phyloP scores from a whole-genome alignment of 2,113 vertebrate genomes.

The Microcebus lehilahytsara region DNA sequence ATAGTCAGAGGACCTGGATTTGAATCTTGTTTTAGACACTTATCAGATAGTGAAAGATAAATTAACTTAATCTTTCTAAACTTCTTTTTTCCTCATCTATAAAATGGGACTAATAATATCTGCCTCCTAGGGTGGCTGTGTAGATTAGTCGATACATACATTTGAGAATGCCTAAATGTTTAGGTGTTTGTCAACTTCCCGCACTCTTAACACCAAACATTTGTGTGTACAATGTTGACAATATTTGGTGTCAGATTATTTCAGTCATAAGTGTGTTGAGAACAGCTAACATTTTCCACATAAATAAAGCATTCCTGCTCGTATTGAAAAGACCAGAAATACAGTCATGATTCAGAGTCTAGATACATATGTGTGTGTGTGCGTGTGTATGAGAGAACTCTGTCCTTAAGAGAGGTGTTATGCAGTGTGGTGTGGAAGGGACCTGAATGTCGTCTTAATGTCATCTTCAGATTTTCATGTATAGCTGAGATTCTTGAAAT shows the following conservation, averaged over 20 bases:
- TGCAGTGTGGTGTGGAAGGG: background rate
- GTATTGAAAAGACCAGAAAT: background rate
- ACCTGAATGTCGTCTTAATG: background rate
- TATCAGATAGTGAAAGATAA: background rate
- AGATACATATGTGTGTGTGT: background rate
- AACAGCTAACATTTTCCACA: background rate
- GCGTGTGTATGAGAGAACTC: background rate
- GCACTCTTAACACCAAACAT: background rate
- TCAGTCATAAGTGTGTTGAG: background rate
- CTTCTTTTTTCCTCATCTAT: background rate
- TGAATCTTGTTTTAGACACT: background rate
- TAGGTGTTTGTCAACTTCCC: background rate
- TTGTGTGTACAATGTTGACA: background rate
- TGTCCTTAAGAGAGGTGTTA: background rate
- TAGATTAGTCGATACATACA: background rate
- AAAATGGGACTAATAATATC: constrained; percentile 13
- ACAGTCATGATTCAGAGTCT: background rate
- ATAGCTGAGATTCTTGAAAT: background rate
- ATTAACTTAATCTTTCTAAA: background rate
- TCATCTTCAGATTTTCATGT: background rate
- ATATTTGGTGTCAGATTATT: background rate
- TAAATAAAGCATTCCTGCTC: background rate
- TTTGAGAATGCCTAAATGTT: background rate
- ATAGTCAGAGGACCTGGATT: background rate
- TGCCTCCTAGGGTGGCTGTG: background rate